Evolutionary conservation across 1,140 invertebrate genomes (phyloP), one percentile per base, ranked within the genome.

Genomic region (Ylistrum balloti): DNA sequence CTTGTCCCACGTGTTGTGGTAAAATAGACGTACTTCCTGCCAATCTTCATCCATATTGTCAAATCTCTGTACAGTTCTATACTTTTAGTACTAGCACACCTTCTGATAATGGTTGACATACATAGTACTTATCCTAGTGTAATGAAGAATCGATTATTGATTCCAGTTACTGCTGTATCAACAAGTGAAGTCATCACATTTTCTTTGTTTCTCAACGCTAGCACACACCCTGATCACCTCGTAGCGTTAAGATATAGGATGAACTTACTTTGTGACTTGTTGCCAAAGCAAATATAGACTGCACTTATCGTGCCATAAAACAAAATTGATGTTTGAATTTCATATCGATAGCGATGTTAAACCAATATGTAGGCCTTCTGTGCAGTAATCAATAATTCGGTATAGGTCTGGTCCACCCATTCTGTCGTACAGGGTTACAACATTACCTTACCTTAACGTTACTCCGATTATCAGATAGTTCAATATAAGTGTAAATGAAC

Each of bases 1-100:
- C n/a, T 74, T 74, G 56, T 74, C 56, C 56, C 56, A 74, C 56
- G 56, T 74, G 56, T 74, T 74, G 56, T 74, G 56, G 56, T 74
- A 74, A 28, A 74, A 74, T 28, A 74, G 22, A 74, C 56, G 56
- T 11, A 74, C 56, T 28, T 74, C 56, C 56, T 74, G 0, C 22
- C 9, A 28, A 28, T 74, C 56, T 5, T 74, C 56, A 3, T 11
- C 56, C 56, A 74, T 74, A 74, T 56, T 22, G 2, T 56, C 20
- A 56, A 22, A 7, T 20, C 56, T 74, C 56, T 74, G 56, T 74
- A n/a, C 28, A 28, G n/a, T 74, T 5, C n/a, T 74, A n/a, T 74
- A 5, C 28, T n/a, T 28, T 9, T 28, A 28, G n/a, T 28, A 17
- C 56, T n/a, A 17, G 3, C n/a, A 0, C 56, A 1, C 56, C 7